phyloP scores from a whole-genome alignment of 2,888 invertebrate genomes.

The Tipula confusa region DNA sequence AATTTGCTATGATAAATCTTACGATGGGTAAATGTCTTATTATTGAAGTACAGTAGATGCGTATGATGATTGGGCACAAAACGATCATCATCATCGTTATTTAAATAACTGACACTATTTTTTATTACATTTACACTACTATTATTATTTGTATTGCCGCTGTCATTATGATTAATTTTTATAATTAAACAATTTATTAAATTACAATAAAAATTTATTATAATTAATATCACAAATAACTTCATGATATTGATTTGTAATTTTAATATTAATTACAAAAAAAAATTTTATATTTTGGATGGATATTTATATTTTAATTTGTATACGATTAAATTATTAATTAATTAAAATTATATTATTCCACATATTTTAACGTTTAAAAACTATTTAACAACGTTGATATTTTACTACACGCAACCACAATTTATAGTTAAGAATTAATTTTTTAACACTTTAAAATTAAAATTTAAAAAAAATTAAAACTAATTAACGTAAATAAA shows the following conservation, averaged over 20 bases:
- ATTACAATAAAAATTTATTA: constrained; percentile 3
- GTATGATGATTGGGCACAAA: constrained; percentile 36
- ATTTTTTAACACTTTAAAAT: too few species aligned
- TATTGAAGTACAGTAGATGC: constrained; percentile 15
- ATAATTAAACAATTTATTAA: background rate
- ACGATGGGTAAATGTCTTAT: background rate
- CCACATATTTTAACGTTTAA: background rate
- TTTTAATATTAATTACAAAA: background rate
- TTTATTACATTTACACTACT: constrained; percentile 26
- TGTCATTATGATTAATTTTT: background rate
- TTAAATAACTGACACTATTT: background rate
- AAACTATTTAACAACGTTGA: background rate
- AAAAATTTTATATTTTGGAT: background rate
- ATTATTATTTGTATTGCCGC: background rate
- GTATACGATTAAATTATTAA: background rate
- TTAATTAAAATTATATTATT: background rate
- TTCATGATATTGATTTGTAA: background rate
- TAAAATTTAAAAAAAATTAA: background rate
- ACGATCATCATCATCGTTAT: constrained; percentile 36
- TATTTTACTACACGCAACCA: background rate
- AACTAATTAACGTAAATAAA: background rate
- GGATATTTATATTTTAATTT: background rate
- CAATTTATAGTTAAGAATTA: background rate
- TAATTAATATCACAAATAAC: background rate
- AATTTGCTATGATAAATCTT: constrained; percentile 48